Conservation (phyloP, 2,888 invertebrate genomes). For the Eupithecia pulchellata region DNA sequence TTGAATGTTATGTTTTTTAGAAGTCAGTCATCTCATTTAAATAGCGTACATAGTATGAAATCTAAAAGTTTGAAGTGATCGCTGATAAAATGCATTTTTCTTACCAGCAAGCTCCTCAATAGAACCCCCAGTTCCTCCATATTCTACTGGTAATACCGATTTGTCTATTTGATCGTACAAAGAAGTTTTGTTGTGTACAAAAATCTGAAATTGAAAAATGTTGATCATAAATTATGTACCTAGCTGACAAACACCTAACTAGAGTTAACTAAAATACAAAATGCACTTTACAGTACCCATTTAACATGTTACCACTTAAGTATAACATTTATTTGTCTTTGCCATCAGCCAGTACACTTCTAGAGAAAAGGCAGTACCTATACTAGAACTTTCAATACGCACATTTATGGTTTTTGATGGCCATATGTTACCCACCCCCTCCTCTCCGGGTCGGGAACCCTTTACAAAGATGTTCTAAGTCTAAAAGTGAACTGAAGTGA, state of each 20-base stretch:
- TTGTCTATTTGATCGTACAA: slow-evolving; percentile 37
- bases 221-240: not conserved
- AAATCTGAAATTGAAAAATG: slow-evolving; percentile 26
- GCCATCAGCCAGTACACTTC: not conserved
- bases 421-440: too few relatives aligned
- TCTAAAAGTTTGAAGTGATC: not conserved
- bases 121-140: slow-evolving; percentile 42
- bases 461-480: not conserved
- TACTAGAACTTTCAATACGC: not conserved
- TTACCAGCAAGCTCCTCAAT: slow-evolving; percentile 41
- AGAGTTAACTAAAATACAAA: not conserved
- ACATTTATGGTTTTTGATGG: not conserved
- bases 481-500: not conserved
- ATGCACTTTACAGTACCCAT: not conserved
- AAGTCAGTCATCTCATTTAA: too few relatives aligned
- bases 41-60: too few relatives aligned
- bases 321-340: not conserved
- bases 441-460: too few relatives aligned
- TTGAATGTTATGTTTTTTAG: too few relatives aligned
- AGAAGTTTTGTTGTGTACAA: slow-evolving; percentile 31
- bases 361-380: not conserved
- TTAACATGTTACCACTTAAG: not conserved
- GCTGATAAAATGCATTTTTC: not conserved
- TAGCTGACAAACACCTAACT: not conserved
- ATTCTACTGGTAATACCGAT: slow-evolving; percentile 42